A percentile compares a stretch with the other conserved stretches of the same genome.
Evolutionary conservation across 2,113 vertebrate genomes (phyloP).

Genomic region (Alligator mississippiensis): DNA sequence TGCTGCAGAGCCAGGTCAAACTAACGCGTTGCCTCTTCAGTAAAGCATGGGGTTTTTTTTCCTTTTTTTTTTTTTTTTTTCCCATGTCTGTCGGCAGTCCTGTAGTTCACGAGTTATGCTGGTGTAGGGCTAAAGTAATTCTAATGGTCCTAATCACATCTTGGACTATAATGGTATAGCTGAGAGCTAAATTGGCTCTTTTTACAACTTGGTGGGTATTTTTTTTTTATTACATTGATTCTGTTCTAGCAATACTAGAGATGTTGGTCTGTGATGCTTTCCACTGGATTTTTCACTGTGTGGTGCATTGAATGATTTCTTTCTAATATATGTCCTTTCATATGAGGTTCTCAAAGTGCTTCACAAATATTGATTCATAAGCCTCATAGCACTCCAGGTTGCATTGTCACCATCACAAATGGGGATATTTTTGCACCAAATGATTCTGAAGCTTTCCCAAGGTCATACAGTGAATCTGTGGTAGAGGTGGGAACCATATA

Average conservation of each 20-base stretch:
- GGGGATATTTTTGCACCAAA: fast-evolving
- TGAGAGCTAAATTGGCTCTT: neutral
- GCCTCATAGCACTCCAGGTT: neutral
- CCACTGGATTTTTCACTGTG: neutral
- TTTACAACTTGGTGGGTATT: neutral
- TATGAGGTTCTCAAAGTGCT: neutral
- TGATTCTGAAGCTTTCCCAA: neutral
- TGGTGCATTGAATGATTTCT: neutral
- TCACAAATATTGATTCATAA: neutral
- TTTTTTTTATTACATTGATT: conserved; percentile 16
- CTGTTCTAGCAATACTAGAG: neutral
- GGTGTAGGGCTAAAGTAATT: neutral
- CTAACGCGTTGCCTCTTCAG: no score
- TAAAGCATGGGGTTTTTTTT: no score
- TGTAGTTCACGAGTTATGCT: neutral
- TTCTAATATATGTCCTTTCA: neutral
- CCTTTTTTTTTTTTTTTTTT: no score
- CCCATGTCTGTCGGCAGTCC: no score
- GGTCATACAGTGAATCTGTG: neutral
- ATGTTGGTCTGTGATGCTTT: neutral
- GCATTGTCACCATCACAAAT: neutral
- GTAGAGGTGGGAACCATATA: neutral
- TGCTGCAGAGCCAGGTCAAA: no score
- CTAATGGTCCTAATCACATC: neutral
- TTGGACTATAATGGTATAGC: neutral